A percentile compares a stretch with the other conserved stretches of the same genome.
Conservation (phyloP, 2,888 invertebrate genomes). For the Netelia virgata region DNA sequence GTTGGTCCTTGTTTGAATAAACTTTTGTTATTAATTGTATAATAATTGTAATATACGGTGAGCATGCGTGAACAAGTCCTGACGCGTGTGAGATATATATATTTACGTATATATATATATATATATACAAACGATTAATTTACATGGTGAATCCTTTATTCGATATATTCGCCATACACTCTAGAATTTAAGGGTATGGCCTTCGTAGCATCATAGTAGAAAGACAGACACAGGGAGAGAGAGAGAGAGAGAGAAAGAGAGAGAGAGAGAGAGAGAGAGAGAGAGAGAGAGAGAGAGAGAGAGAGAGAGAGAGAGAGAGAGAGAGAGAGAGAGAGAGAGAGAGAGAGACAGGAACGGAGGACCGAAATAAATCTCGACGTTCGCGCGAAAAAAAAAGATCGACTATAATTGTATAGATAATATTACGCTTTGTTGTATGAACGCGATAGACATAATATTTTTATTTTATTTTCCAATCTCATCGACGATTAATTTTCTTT, state of each 20-base stretch:
- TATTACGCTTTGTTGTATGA: constrained; percentile 73
- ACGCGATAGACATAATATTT: constrained; percentile 71
- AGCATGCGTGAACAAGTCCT: constrained; percentile 60
- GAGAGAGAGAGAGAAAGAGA: constrained; percentile 42
- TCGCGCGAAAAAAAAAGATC: constrained; percentile 58
- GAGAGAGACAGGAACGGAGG: constrained; percentile 18
- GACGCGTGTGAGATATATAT: constrained; percentile 42
- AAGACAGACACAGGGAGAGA: constrained; percentile 22
- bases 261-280: constrained; percentile 41
- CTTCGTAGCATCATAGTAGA: constrained; percentile 71
- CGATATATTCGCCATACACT: constrained; percentile 58
- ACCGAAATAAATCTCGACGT: constrained; percentile 26
- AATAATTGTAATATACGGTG: constrained; percentile 74
- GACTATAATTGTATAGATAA: constrained; percentile 61
- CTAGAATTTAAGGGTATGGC: constrained; percentile 73
- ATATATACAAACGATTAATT: constrained; percentile 46
- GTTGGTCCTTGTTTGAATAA: neutral
- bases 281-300: constrained; percentile 38
- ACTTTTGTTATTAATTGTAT: constrained; percentile 75
- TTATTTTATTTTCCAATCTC: constrained; percentile 49
- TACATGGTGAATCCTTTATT: constrained; percentile 46
- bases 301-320: constrained; percentile 44
- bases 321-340: constrained; percentile 38
- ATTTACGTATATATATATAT: constrained; percentile 39
- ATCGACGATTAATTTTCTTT: constrained; percentile 75